Percentiles rank a stretch among this genome's conserved stretches.
These are phyloP conservation scores for Oryzias dopingdopingensis DNA, from an alignment of 2,797 vertebrate species.

Conservation along the genomic window DNA sequence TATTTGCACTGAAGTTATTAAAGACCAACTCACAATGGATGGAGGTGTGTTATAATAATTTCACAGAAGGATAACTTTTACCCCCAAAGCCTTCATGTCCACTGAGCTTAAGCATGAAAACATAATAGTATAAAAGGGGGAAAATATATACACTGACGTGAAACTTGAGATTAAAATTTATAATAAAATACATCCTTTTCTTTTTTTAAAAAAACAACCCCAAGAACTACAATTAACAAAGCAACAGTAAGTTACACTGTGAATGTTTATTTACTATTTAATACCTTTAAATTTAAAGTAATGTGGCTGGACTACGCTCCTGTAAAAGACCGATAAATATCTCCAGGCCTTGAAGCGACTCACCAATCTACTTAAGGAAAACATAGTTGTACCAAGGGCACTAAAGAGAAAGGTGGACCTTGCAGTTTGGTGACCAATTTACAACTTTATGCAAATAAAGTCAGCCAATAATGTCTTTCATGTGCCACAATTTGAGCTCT, in stretches of 20 bases:
- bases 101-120: slow-evolving; percentile 33
- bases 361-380: slow-evolving; percentile 52
- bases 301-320: slow-evolving; percentile 28
- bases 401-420: slow-evolving; percentile 57
- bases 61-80: slow-evolving; percentile 16
- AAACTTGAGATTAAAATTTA: no score
- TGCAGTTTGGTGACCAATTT: slow-evolving; percentile 63
- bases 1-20: slow-evolving; percentile 55
- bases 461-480: slow-evolving; percentile 52
- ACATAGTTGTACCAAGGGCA: slow-evolving; percentile 67
- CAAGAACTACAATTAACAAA: no score
- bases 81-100: no score
- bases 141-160: not conserved
- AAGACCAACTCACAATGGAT: slow-evolving; percentile 41
- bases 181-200: no score
- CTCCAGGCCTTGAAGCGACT: slow-evolving; percentile 48
- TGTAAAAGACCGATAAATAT: slow-evolving; percentile 40
- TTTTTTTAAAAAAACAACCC: slow-evolving; percentile 9
- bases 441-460: slow-evolving; percentile 71
- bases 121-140: slow-evolving; percentile 3
- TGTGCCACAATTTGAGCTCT: slow-evolving; percentile 23
- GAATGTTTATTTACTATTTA: slow-evolving; percentile 3
- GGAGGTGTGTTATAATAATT: slow-evolving; percentile 33
- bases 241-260: no score
- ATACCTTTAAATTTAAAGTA: slow-evolving; percentile 21